Base-by-base conservation (phyloP, 2,888 invertebrate species). In the Scrobipalpa atriplicella region DNA sequence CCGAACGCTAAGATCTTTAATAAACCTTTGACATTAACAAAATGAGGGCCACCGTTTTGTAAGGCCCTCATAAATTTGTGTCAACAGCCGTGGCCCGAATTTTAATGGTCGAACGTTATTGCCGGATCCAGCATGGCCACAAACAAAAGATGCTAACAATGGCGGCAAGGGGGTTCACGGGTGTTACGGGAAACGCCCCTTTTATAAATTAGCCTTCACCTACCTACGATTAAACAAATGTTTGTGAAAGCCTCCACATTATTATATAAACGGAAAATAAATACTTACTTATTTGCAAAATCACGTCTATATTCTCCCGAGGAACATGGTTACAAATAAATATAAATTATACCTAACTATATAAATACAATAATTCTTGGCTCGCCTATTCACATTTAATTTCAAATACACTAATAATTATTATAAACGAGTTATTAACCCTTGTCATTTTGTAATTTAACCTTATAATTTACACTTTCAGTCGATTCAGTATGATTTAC, bases 31-130 rank as follows among this genome's bases (percentile, higher is more conserved):
- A 69, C 68, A 69, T 71, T 77, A 72, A 73, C 71, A 73, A 81
- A 84, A 86, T 83, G 77, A 81, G 77, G 79, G 79, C 78, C 78
- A 80, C 79, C 81, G 81, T 81, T 84, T 82, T 81, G 76, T 82
- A 82, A 82, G 80, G 80, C 84, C 80, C 82, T 86, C 85, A 85
- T 89, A 90, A 90, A 90, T 90, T 89, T 85, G 80, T 87, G 88
- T 88, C 89, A 87, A 86, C 87, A 83, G 81, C 84, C 84, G 84
- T 85, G 87, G 86, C 89, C 89, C 84, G 83, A 87, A 89, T 89
- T 89, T 89, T 85, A 90, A 90, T 89, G 86, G 78, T 81, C 77
- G 78, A 83, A 80, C 85, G 83, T 85, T 89, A 88, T 89, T 85
- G 82, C 83, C 80, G 79, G 79, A 80, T 83, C 80, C 80, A 83